phyloP scores from a whole-genome alignment of 2,888 invertebrate genomes.

The Beris morrisii region DNA sequence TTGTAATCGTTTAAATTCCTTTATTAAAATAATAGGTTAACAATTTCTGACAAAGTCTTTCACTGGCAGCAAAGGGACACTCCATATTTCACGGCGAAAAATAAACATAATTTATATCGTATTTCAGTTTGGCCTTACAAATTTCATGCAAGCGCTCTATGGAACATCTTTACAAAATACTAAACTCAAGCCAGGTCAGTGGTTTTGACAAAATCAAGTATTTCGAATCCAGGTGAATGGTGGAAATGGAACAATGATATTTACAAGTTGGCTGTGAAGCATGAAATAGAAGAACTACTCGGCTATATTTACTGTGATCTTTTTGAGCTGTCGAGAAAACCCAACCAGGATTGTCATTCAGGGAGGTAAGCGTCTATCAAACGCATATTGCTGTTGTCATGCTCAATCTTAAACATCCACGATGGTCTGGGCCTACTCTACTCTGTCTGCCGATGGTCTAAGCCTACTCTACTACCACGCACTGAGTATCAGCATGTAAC shows the following conservation, averaged over 20 bases:
- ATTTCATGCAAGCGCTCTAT: slow-evolving; percentile 80
- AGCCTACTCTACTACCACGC: slow-evolving; percentile 97
- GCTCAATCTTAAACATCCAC: slow-evolving; percentile 80
- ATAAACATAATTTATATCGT: slow-evolving; percentile 79
- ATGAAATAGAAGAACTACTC: slow-evolving; percentile 76
- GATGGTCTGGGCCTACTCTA: slow-evolving; percentile 74
- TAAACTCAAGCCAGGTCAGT: slow-evolving; percentile 66
- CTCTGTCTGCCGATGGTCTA: slow-evolving; percentile 83
- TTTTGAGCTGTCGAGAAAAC: slow-evolving; percentile 87
- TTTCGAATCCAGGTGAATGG: slow-evolving; percentile 67
- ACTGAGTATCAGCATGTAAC: slow-evolving; percentile 96
- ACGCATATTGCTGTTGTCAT: slow-evolving; percentile 91
- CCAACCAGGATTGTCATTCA: slow-evolving; percentile 98
- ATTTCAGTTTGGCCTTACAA: slow-evolving; percentile 92
- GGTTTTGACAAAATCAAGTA: not conserved
- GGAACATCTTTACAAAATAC: slow-evolving; percentile 76
- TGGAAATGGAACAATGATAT: slow-evolving; percentile 88
- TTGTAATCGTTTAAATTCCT: slow-evolving; percentile 17
- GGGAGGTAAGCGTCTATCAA: slow-evolving; percentile 88
- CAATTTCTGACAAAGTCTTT: slow-evolving; percentile 46
- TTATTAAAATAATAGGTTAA: slow-evolving; percentile 42
- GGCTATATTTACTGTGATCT: slow-evolving; percentile 98
- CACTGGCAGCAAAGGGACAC: slow-evolving; percentile 81
- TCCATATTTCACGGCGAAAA: slow-evolving; percentile 77
- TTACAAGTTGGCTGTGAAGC: slow-evolving; percentile 88